These are phyloP conservation scores for Alfaro cultratus DNA, from an alignment of 2,797 vertebrate species.

Conservation along the genomic window DNA sequence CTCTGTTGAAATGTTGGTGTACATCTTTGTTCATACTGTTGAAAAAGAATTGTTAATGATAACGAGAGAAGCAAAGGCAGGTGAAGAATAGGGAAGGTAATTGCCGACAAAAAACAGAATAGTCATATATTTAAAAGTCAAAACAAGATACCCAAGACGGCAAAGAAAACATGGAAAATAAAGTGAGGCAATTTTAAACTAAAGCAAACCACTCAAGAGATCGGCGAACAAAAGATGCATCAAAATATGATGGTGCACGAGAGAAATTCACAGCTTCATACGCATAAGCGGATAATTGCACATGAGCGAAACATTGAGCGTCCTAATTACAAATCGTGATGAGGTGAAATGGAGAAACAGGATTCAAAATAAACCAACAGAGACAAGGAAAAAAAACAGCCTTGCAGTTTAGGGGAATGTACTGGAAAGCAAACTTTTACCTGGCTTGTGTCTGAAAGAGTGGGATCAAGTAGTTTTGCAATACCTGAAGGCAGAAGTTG, in stretches of 20 bases:
- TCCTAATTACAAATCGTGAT: too few species aligned
- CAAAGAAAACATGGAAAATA: neutral
- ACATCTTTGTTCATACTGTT: neutral
- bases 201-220: neutral
- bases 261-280: too few species aligned
- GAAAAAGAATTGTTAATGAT: neutral
- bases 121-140: neutral
- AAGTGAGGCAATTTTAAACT: neutral
- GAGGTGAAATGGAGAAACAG: too few species aligned
- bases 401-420: too few species aligned
- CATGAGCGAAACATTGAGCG: too few species aligned
- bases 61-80: neutral
- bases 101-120: neutral
- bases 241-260: neutral
- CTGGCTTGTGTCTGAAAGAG: too few species aligned
- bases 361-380: too few species aligned
- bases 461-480: too few species aligned
- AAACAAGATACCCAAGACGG: neutral
- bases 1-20: too few species aligned
- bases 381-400: too few species aligned
- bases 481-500: neutral
- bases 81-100: neutral
- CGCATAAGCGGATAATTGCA: too few species aligned
- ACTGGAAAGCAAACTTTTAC: too few species aligned
- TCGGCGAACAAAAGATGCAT: neutral